Base-by-base conservation (phyloP, 1,140 invertebrate genomes). In the Telenomus remus region DNA sequence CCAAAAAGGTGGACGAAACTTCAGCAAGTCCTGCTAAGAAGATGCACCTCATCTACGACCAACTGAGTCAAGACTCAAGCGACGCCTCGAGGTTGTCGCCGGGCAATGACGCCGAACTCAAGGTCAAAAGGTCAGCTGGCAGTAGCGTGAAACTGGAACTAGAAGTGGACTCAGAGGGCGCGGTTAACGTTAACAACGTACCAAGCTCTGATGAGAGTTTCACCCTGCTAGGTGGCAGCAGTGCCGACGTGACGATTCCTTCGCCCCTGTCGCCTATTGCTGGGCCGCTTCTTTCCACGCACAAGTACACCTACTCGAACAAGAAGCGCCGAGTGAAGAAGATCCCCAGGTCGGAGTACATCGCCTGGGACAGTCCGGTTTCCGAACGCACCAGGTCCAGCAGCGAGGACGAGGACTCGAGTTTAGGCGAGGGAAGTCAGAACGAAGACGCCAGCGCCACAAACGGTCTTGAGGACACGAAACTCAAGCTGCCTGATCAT, bases 241-340 rank as follows among this genome's bases (percentile, higher is more conserved):
- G 81, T 3, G 82, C 84, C 3, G 85, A 86, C 2, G 84, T 86
- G 0, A 86, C 86, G 0, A 86, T 87, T 69, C 80, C 84, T 0
- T 88, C 86, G 9, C 85, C 87, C 0, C 72, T 88, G 0, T 87
- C 86, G 12, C 86, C 86, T 0, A 81, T 87, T n/a, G 83, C 85
- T 10, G 86, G 86, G 0, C 84, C 87, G 8, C 66, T 88, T 1
- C 55, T 87, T 0, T 82, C 85, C n/a, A 85, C 84, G 68, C 84
- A 87, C 79, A 87, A 87, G 39, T 88, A 84, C 48, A 88, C 86
- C 0, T 88, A 88, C 44, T 44, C 84, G 1, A 88, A 88, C 47
- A 87, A 87, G 27, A 87, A 87, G n/a, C 82, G 84, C 0, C 46
- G 78, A 0, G 7, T 35, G 0, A 75, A 71, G 0, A 85, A 86